A percentile compares a stretch with the other conserved stretches of the same genome.
These are phyloP conservation scores for Drosophila buzzatii DNA, from an alignment of 2,888 invertebrate genomes.

Conservation along the genomic window DNA sequence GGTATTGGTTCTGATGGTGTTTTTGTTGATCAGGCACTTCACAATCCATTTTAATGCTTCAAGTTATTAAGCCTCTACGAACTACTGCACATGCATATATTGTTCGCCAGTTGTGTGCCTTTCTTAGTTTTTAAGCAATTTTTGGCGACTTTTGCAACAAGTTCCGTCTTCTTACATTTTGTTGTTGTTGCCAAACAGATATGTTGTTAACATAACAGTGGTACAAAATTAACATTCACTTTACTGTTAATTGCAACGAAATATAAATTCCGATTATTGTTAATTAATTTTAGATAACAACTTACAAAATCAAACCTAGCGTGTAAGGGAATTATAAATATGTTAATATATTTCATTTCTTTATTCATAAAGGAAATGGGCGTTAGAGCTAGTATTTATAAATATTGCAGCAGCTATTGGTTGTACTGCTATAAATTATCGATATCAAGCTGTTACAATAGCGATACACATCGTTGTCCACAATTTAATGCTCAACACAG, in stretches of 20 bases:
- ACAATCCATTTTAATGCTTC: slow-evolving; percentile 74
- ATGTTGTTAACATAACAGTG: slow-evolving; percentile 50
- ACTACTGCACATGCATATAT: slow-evolving; percentile 31
- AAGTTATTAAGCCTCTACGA: slow-evolving; percentile 40
- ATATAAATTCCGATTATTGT: too few relatives aligned
- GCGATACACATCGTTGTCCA: neutral
- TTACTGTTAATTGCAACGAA: slow-evolving; percentile 20
- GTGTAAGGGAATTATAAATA: neutral
- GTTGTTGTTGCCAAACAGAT: slow-evolving; percentile 56
- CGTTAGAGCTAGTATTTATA: neutral
- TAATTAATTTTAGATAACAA: neutral
- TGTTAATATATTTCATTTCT: neutral
- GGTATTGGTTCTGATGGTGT: slow-evolving; percentile 51
- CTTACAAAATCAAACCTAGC: neutral
- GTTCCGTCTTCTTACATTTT: slow-evolving; percentile 77
- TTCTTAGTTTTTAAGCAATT: slow-evolving; percentile 24
- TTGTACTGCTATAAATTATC: neutral
- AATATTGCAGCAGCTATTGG: neutral
- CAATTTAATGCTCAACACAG: slow-evolving; percentile 12
- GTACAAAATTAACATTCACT: slow-evolving; percentile 12
- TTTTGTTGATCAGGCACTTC: slow-evolving; percentile 65
- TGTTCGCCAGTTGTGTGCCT: slow-evolving; percentile 21
- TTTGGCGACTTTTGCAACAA: slow-evolving; percentile 65
- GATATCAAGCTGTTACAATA: neutral
- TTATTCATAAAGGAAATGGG: neutral